Conservation (phyloP, 2,113 vertebrate genomes). For the Heterocephalus glaber region DNA sequence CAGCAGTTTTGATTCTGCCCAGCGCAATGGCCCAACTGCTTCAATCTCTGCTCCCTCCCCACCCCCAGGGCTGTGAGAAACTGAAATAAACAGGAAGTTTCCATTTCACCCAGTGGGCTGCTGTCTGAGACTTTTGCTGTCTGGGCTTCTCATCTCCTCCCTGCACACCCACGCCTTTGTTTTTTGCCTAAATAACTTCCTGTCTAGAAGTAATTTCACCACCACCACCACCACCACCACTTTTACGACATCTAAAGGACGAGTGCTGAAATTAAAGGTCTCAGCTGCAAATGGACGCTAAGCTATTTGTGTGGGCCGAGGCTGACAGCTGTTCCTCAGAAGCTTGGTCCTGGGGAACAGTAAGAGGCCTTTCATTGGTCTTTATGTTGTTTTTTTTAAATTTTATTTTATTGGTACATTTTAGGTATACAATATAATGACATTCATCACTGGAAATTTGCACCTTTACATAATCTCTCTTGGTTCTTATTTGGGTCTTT, state of each 20-base stretch:
- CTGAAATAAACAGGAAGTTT: constrained; percentile 67
- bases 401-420: too few species aligned
- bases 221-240: not conserved
- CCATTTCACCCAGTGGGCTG: not conserved
- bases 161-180: not conserved
- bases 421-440: too few species aligned
- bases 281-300: not conserved
- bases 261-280: constrained; percentile 37
- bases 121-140: not conserved
- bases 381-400: too few species aligned
- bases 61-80: not conserved
- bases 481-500: too few species aligned
- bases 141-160: not conserved
- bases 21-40: not conserved
- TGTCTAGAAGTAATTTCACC: not conserved
- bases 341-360: not conserved
- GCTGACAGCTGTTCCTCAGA: not conserved
- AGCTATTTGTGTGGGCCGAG: not conserved
- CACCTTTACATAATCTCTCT: too few species aligned
- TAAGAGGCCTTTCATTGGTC: not conserved
- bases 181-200: not conserved
- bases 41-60: not conserved
- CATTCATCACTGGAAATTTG: too few species aligned
- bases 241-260: not conserved
- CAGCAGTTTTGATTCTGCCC: constrained; percentile 5